Evolutionary conservation across 2,113 vertebrate species (phyloP), one percentile per base, ranked within the genome.

Genomic region (Cyprinus carpio): DNA sequence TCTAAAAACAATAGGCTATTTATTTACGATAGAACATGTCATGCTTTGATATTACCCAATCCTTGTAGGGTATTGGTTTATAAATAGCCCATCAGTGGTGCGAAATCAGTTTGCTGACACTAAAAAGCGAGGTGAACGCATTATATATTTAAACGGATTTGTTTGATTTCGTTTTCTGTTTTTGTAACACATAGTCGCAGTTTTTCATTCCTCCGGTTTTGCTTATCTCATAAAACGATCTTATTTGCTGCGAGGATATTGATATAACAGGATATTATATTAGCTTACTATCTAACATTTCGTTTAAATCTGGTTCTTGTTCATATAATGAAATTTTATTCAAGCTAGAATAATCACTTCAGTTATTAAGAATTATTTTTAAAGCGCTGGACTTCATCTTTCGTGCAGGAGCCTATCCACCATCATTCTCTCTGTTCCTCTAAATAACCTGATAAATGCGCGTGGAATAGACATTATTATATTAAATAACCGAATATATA

Each of bases 81-180:
- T 43, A 43, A 43, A 43, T 43, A 43, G 7, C 3, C 6, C 37
- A 40, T 40, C 6, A 7, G 8, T 43, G 40, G 40, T 43, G 40
- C 8, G 8, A 43, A 46, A 46, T 46, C 43, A 11, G 43, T 46
- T 12, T 43, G 40, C 40, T 43, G 40, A 2, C 40, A 43, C 1
- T 43, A 2, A 40, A 43, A 43, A 76, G 25, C 49, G 25, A 77
- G n/a, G 15, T 56, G 23, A 54, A 75, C 29, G 23, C 10, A n/a
- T 74, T 9, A 46, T 43, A 43, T 74, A 25, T 12, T 76, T 1
- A 56, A 31, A 31, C n/a, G 75, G 43, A 7, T 76, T 8, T 76
- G 16, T 75, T 75, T 76, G 9, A 75, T 71, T 71, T 71, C 8
- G 31, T 46, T 46, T 71, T 71, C 67, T 23, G 64, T 67, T 31